Base-by-base conservation (phyloP, 2,888 invertebrate genomes). In the Reticulitermes lucifugus region DNA sequence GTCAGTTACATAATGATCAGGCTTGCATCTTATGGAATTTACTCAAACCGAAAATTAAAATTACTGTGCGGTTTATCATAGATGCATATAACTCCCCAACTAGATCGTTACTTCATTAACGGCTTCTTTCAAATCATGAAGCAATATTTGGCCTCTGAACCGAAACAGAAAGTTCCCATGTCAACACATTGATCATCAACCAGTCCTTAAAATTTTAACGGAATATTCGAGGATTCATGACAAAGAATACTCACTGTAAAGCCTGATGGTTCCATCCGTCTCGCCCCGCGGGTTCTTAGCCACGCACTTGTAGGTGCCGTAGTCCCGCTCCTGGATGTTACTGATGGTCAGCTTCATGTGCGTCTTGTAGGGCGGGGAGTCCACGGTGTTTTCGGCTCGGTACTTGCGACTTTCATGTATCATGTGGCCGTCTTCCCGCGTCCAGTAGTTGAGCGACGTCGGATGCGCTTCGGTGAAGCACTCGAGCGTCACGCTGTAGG, bases 401-500 rank as follows among this genome's bases (percentile, higher is more conserved):
- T 97, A 97, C 90, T 97, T 97, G 85, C 92, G 91, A 83, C 95
- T 96, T 89, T 97, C 96, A 89, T 96, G 96, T 88, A 97, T 96
- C 97, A 97, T 97, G 89, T 96, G 95, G 18, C 96, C 96, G 89
- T 96, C 96, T 89, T 96, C 96, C 86, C 96, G 92, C 0, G 97
- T 96, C 97, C 97, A 97, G 90, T 97, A 97, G 91, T 97, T 97
- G 86, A 98, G 93, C 25, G 98, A 97, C 55, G 96, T 96, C 6
- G 98, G 98, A 91, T 97, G 96, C 3, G 98, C 97, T 91, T 98
- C 98, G 10, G 97, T 96, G 90, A 96, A 95, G 90, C 98, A 98
- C 91, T 97, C 97, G 87, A 98, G 91, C 7, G 96, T 96, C 18
- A 97, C 95, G 88, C 96, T 95, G 90, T 95, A 96, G 87, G 95